Conservation (phyloP, 1,140 invertebrate species). For the honey bee (Apis mellifera) region DNA sequence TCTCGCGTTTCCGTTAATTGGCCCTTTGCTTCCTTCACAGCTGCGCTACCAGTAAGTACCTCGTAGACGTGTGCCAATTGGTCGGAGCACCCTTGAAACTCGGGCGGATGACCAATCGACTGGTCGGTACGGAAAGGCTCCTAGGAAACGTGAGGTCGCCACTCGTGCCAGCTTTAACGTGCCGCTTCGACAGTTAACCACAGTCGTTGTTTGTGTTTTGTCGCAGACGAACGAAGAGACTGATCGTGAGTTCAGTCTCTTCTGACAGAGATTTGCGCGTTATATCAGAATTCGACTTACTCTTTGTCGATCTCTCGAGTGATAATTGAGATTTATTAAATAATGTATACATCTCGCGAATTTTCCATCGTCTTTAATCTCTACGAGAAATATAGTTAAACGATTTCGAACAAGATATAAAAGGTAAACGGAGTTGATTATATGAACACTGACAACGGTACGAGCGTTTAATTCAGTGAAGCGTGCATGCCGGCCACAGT, state of each 20-base stretch:
- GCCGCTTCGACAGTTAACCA: too few relatives aligned
- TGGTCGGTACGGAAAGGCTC: too few relatives aligned
- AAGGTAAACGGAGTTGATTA: not conserved
- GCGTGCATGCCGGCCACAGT: not conserved
- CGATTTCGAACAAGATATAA: not conserved
- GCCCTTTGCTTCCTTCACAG: conserved; percentile 9
- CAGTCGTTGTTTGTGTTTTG: conserved; percentile 55
- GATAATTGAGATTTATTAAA: not conserved
- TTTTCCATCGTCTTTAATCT: conserved; percentile 75
- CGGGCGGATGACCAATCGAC: not conserved
- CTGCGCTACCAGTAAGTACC: not conserved
- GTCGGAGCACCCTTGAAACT: not conserved
- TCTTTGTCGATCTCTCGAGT: not conserved
- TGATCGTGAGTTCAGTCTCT: not conserved
- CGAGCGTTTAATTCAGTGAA: not conserved
- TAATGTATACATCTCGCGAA: conserved; percentile 70
- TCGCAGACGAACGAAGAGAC: not conserved
- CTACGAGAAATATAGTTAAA: conserved; percentile 73
- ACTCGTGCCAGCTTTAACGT: not conserved
- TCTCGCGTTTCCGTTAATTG: conserved; percentile 18
- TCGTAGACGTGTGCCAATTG: conserved; percentile 15
- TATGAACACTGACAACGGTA: not conserved
- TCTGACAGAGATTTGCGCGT: not conserved
- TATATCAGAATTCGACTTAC: not conserved
- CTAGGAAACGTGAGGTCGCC: conserved; percentile 40